A percentile compares a stretch with the other conserved stretches of the same genome.
phyloP scores from a whole-genome alignment of 2,888 invertebrate species.

The Idaea dimidiata region DNA sequence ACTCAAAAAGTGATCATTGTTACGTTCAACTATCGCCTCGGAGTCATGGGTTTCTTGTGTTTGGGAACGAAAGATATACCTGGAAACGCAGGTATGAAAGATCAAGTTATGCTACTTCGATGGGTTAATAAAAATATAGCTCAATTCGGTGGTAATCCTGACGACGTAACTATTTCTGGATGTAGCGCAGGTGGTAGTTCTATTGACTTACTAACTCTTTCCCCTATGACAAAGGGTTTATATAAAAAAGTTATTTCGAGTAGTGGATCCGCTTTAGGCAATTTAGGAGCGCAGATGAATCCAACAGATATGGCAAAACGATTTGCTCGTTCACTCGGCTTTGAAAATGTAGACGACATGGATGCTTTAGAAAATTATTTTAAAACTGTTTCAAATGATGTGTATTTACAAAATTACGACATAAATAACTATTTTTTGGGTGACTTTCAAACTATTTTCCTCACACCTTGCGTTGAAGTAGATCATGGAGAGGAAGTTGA shows the following conservation, averaged over 20 bases:
- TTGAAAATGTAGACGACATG: conserved; percentile 37
- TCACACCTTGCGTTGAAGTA: conserved; percentile 38
- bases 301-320: conserved; percentile 44
- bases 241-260: conserved; percentile 49
- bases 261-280: conserved; percentile 40
- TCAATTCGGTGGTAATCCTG: conserved; percentile 51
- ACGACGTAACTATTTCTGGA: conserved; percentile 37
- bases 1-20: conserved; percentile 5
- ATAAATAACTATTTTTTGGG: neutral
- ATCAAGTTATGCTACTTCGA: conserved; percentile 47
- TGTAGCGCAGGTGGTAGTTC: conserved; percentile 51
- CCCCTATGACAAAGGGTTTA: conserved; percentile 39
- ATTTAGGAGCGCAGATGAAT: conserved; percentile 40
- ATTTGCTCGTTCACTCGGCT: conserved; percentile 39
- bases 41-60: conserved; percentile 47
- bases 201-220: conserved; percentile 47
- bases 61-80: conserved; percentile 49
- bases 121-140: conserved; percentile 52
- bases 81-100: conserved; percentile 60
- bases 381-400: conserved; percentile 35
- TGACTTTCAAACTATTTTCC: conserved; percentile 9
- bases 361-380: conserved; percentile 46
- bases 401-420: neutral
- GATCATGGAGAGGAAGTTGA: conserved; percentile 26
- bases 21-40: conserved; percentile 44